Conservation (phyloP, 1,140 invertebrate species). For the Campoletis sonorensis region DNA sequence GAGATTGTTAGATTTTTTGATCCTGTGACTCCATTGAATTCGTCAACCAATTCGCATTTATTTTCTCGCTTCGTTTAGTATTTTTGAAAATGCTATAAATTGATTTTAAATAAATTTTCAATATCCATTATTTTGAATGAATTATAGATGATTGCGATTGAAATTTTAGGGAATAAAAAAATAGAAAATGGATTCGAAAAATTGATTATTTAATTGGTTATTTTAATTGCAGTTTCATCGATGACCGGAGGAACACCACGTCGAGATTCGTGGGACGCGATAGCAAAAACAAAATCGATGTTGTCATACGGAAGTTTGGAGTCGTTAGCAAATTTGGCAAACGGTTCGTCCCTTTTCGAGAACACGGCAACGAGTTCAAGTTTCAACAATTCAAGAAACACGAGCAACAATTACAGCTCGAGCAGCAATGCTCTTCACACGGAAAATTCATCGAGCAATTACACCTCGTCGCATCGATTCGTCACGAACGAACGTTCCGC, state of each 20-base stretch:
- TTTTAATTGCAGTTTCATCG: slow-evolving; percentile 78
- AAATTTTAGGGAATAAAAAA: background rate
- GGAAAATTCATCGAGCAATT: slow-evolving; percentile 59
- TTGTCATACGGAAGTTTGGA: slow-evolving; percentile 82
- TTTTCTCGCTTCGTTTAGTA: no score
- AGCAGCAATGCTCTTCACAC: slow-evolving; percentile 59
- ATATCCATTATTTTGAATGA: no score
- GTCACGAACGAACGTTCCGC: slow-evolving; percentile 63
- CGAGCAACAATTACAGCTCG: slow-evolving; percentile 63
- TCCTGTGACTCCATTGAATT: no score
- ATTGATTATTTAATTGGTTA: background rate
- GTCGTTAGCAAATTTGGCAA: slow-evolving; percentile 82
- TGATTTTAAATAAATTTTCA: no score
- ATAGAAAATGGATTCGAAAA: background rate
- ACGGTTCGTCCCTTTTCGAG: slow-evolving; percentile 60
- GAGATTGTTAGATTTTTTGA: no score
- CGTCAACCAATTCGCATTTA: no score
- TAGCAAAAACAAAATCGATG: slow-evolving; percentile 87
- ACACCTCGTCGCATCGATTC: slow-evolving; percentile 62
- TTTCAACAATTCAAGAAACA: slow-evolving; percentile 60
- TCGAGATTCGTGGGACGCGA: slow-evolving; percentile 88
- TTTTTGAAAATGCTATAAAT: no score
- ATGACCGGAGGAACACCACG: slow-evolving; percentile 79
- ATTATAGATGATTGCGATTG: no score
- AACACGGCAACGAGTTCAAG: slow-evolving; percentile 47